Evolutionary conservation across 2,113 vertebrate species (phyloP), one percentile per base, ranked within the genome.

Genomic region (Sinocyclocheilus anophthalmus): DNA sequence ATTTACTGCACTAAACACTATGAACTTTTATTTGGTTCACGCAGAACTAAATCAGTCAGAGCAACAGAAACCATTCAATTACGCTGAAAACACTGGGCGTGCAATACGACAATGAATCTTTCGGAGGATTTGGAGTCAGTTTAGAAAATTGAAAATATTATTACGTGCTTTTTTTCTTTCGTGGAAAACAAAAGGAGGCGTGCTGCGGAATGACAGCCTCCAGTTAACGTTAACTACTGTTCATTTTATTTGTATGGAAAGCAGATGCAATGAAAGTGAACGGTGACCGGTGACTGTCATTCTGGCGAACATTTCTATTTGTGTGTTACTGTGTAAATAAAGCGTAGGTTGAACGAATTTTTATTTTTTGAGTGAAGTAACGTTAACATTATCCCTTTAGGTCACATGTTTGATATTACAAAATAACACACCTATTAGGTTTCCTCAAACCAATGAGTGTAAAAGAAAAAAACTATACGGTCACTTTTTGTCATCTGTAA

Each of bases 261-360:
- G n/a, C 70, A 76, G 42, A 12, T 9, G 39, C 42, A 76, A 8
- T 26, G 42, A 76, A 76, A 76, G 72, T 76, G 42, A 76, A 75
- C 37, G 37, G 37, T 73, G 69, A 72, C 37, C 69, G 18, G 22
- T 10, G 9, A 11, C 33, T 67, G 67, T 37, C 67, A 33, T 18
- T 42, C 16, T n/a, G 37, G 3, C 18, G 37, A 42, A 10, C 39
- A 13, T 24, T 39, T 24, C 18, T 0, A 12, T 72, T 48, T 8
- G n/a, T 16, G 72, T 50, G 72, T 14, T 75, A 48, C 20, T 14
- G 12, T 48, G 42, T 13, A 4, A 50, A 76, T 7, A 50, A 76
- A 76, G 12, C 22, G 42, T 16, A 76, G 12, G 42, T n/a, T 26
- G 2, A 76, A 12, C 0, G 5, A 50, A 48, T 76, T 14, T 14